Evolutionary conservation across 2,113 vertebrate species (phyloP).

Genomic region (Tachycineta bicolor): DNA sequence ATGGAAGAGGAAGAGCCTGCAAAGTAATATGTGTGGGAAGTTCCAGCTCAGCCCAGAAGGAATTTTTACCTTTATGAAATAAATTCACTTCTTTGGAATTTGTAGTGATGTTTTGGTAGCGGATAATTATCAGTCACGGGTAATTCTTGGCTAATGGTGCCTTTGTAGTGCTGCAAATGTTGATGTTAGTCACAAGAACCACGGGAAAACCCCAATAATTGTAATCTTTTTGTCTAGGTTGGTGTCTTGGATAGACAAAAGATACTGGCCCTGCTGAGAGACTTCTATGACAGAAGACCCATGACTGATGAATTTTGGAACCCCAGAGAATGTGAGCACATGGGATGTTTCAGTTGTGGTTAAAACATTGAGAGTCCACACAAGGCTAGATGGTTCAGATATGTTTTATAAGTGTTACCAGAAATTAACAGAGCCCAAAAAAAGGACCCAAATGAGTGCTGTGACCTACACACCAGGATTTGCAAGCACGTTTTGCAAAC

Average conservation of each 20-base stretch:
- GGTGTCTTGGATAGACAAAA: constrained; percentile 72
- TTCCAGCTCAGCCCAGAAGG: not conserved
- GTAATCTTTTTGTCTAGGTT: constrained; percentile 55
- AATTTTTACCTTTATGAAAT: not conserved
- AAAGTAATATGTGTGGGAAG: not conserved
- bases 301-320: constrained; percentile 41
- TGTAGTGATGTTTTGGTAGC: not conserved
- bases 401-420: not conserved
- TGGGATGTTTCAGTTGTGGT: not conserved
- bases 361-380: not conserved
- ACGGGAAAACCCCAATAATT: not conserved
- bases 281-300: constrained; percentile 64
- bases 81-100: not conserved
- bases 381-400: not conserved
- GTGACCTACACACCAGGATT: not conserved
- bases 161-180: not conserved
- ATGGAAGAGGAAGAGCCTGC: not conserved
- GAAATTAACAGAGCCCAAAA: not conserved
- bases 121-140: not conserved
- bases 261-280: constrained; percentile 66
- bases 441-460: not conserved
- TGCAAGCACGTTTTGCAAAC: not conserved
- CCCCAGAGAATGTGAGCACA: constrained; percentile 77
- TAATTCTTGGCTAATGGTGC: not conserved
- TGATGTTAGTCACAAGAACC: not conserved